Conservation (phyloP, 2,797 vertebrate species). For the Diglossa cyanea region DNA sequence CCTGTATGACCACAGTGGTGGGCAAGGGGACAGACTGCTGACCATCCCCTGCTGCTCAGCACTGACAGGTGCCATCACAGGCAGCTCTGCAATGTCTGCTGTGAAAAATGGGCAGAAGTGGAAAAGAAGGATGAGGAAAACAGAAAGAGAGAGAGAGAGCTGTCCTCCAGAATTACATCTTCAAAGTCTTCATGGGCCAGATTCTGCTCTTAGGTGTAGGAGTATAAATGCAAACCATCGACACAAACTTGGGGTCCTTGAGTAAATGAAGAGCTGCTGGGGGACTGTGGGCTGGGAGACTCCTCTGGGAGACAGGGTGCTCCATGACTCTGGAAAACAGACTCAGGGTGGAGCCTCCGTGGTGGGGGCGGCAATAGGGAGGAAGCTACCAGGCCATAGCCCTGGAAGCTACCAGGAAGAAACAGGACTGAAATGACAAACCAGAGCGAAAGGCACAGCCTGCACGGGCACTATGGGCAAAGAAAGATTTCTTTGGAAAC, state of each 20-base stretch:
- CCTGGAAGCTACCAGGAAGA: background rate
- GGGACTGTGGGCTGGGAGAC: background rate
- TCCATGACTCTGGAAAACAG: background rate
- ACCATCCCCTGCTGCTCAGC: background rate
- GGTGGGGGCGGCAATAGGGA: accelerated
- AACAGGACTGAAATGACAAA: background rate
- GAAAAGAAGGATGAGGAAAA: background rate
- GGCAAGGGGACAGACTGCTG: background rate
- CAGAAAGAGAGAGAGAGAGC: background rate
- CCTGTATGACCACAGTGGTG: background rate
- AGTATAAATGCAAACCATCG: accelerated
- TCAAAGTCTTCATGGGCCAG: background rate
- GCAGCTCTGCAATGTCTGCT: background rate
- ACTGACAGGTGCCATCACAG: background rate
- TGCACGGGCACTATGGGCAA: accelerated
- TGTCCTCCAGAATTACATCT: background rate
- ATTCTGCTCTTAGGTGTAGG: background rate
- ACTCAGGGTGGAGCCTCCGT: accelerated
- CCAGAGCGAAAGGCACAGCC: background rate
- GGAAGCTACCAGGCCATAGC: background rate
- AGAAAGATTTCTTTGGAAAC: background rate
- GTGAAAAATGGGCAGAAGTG: background rate
- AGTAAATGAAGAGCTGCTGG: background rate
- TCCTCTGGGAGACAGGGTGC: background rate
- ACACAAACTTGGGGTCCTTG: background rate